These are phyloP conservation scores for Melieria picta DNA, from an alignment of 2,888 invertebrate species.

Conservation along the genomic window DNA sequence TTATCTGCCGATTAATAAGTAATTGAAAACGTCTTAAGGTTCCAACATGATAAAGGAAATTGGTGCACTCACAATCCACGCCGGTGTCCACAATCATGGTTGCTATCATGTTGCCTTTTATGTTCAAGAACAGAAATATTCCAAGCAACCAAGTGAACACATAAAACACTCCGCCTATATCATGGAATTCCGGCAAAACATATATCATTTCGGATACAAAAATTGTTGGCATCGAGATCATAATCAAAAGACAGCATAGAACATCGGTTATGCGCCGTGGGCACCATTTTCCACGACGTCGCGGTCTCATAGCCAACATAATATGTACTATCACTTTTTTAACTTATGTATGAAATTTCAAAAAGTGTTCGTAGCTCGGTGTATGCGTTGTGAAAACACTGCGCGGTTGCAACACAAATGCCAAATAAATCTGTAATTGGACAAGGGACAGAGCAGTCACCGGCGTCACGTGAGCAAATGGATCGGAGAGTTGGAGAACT, in stretches of 20 bases:
- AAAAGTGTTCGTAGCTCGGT: too few species aligned
- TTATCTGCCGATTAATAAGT: too few species aligned
- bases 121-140: conserved; percentile 78
- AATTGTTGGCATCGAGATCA: conserved; percentile 50
- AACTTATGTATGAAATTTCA: too few species aligned
- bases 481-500: too few species aligned
- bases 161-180: conserved; percentile 68
- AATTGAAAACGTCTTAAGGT: not conserved
- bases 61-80: conserved; percentile 68
- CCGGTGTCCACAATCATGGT: conserved; percentile 82
- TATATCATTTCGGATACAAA: conserved; percentile 69
- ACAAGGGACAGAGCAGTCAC: too few species aligned
- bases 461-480: too few species aligned
- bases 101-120: conserved; percentile 80
- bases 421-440: too few species aligned
- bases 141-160: conserved; percentile 72
- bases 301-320: too few species aligned
- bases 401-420: too few species aligned
- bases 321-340: too few species aligned
- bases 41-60: not conserved
- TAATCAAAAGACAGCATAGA: conserved; percentile 49
- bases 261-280: conserved; percentile 53
- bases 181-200: conserved; percentile 76
- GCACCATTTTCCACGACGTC: conserved; percentile 46
- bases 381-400: too few species aligned